Evolutionary conservation across 2,888 invertebrate genomes (phyloP).

Genomic region (Diaphora mendica): DNA sequence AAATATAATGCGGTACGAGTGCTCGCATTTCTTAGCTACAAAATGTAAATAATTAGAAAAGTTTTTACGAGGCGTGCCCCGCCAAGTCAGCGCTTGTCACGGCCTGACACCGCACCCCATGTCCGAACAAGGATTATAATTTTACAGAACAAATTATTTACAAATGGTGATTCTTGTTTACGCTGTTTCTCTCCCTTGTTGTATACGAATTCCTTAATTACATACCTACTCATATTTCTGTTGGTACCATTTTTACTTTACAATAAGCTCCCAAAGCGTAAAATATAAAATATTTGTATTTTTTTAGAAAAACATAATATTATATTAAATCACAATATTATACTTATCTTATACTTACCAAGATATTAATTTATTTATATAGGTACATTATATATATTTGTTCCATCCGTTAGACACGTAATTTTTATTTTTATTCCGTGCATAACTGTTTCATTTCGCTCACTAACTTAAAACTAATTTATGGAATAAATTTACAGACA

Average conservation of each 20-base stretch:
- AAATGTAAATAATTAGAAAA: slow-evolving; percentile 86
- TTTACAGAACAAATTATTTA: slow-evolving; percentile 78
- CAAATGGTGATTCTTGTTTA: slow-evolving; percentile 70
- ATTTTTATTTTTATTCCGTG: slow-evolving; percentile 3
- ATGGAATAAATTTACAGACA: slow-evolving; percentile 11
- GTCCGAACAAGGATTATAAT: slow-evolving; percentile 79
- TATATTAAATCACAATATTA: too few species aligned
- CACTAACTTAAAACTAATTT: slow-evolving; percentile 13
- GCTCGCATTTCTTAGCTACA: slow-evolving; percentile 77
- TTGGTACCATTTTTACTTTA: neutral
- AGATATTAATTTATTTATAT: neutral
- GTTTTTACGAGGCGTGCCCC: slow-evolving; percentile 81
- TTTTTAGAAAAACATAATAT: too few species aligned
- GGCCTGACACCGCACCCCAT: slow-evolving; percentile 72
- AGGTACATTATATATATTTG: neutral
- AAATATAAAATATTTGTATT: neutral
- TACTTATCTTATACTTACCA: neutral
- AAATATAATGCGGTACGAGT: slow-evolving; percentile 78
- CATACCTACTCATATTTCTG: slow-evolving; percentile 11
- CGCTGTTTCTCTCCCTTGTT: slow-evolving; percentile 51
- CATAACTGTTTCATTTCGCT: slow-evolving; percentile 9
- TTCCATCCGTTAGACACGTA: neutral
- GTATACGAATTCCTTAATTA: slow-evolving; percentile 47
- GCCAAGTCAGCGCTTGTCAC: slow-evolving; percentile 80
- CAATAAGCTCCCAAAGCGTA: neutral